A percentile compares a stretch with the other conserved stretches of the same genome.
These are phyloP conservation scores for Australoheros facetus DNA, from an alignment of 2,797 vertebrate genomes.

Conservation along the genomic window DNA sequence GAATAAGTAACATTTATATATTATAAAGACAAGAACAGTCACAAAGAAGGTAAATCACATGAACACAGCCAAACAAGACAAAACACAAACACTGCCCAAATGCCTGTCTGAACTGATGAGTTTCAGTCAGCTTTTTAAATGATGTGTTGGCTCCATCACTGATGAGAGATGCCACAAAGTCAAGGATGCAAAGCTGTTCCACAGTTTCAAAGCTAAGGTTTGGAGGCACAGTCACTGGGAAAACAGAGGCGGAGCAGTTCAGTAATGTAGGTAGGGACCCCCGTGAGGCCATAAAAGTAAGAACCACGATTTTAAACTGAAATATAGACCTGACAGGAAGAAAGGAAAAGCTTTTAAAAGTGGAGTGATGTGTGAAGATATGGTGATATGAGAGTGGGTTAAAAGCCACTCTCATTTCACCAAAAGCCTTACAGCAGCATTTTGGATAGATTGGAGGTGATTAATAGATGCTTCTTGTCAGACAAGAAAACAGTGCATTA, in stretches of 20 bases:
- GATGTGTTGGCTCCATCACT: background rate
- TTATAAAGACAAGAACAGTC: too few species aligned
- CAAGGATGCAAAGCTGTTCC: background rate
- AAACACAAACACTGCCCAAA: background rate
- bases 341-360: background rate
- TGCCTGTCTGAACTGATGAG: background rate
- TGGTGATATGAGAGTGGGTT: background rate
- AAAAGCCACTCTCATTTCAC: background rate
- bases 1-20: too few species aligned
- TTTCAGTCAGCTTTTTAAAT: background rate
- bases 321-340: background rate
- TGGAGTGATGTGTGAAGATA: background rate
- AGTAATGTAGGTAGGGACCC: background rate
- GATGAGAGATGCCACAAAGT: background rate
- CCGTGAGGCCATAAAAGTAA: background rate
- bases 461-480: background rate
- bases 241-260: background rate
- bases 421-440: background rate
- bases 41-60: background rate
- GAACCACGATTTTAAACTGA: background rate
- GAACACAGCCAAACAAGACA: background rate
- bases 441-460: background rate
- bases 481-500: background rate
- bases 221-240: too few species aligned
- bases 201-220: too few species aligned